Evolutionary conservation across 2,797 vertebrate species (phyloP), one percentile per base, ranked within the genome.

Genomic region (Atherinosoma microstoma): DNA sequence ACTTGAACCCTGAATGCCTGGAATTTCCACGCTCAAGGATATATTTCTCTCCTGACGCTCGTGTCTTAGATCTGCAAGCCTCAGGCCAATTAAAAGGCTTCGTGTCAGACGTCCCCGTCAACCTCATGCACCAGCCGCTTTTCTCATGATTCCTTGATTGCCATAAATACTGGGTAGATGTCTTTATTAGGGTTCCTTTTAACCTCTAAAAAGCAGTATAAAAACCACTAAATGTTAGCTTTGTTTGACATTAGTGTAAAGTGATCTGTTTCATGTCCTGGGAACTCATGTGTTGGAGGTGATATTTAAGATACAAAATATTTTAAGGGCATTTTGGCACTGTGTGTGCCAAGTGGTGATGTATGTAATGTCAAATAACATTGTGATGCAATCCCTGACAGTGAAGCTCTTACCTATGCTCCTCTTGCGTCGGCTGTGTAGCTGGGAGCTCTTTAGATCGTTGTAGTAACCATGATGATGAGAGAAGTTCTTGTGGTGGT

Each of bases 351-450:
- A 83, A 67, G 64, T 53, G 69, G 64, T 70, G 66, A 74, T 83
- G 68, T 65, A 65, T 67, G 67, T 38, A 54, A 63, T 62, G 30
- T 63, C 49, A 57, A 58, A 69, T 40, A 57, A 58, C 49, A 81
- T 66, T 66, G 51, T 81, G 78, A 84, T 73, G 74, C 78, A 84
- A 76, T 73, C 27, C 51, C 54, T 22, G 74, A 54, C 56, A 6
- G 66, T 16, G 49, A 45, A 38, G 56, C 64, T n/a, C 96, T 96
- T 93, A 98, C 97, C 97, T 2, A 98, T 94, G 84, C 97, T 99
- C 90, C 97, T 92, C 91, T 94, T 96, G 90, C 96, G 97, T 85
- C 97, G 95, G 85, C 95, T 95, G 86, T 97, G 93, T 58, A 97
- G 93, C 89, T 95, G 96, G 11, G 95, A 96, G 84, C 89, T 95